Evolutionary conservation across 1,140 invertebrate genomes (phyloP).

Genomic region (Thereuonema tuberculata): DNA sequence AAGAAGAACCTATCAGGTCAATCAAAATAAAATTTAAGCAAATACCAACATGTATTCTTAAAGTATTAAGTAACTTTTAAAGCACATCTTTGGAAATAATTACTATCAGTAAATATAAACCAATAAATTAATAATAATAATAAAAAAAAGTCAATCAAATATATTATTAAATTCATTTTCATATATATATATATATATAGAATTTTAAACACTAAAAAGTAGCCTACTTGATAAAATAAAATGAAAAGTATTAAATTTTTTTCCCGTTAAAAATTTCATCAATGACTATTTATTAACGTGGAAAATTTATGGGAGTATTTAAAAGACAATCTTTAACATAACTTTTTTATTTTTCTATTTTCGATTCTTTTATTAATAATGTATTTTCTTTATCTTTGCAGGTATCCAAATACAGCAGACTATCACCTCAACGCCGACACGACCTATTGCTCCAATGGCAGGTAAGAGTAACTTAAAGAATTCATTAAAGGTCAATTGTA

Average conservation of each 20-base stretch:
- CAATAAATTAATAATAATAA: no score
- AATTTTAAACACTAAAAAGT: background rate
- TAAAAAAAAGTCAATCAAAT: no score
- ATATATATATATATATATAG: background rate
- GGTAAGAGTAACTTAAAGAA: no score
- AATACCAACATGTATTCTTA: no score
- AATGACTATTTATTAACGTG: background rate
- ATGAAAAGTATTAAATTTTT: no score
- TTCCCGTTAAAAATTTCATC: background rate
- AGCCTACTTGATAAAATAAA: no score
- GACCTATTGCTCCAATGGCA: constrained; percentile 1
- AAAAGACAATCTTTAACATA: background rate
- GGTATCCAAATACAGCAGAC: background rate
- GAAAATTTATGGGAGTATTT: background rate
- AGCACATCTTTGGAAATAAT: no score
- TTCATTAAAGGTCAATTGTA: no score
- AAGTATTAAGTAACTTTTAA: no score
- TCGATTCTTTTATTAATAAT: background rate
- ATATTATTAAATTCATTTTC: background rate
- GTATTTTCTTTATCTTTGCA: background rate
- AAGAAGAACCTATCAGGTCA: no score
- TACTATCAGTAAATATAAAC: no score
- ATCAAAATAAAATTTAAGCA: no score
- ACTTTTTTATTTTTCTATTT: background rate
- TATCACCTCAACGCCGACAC: background rate